Conservation (phyloP, 2,888 invertebrate species). For the Heliothis peltigera region DNA sequence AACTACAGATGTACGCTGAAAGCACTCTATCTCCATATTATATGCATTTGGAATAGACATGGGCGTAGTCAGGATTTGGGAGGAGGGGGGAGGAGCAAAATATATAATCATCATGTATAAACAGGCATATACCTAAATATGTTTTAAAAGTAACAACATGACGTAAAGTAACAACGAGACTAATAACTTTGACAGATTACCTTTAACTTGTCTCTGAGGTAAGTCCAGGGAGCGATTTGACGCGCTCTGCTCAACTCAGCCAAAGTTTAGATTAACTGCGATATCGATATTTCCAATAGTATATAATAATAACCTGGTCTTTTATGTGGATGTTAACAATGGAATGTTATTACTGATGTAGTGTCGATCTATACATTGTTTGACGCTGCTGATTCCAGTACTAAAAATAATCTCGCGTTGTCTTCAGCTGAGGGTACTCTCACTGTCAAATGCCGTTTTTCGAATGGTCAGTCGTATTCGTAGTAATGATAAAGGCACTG, state of each 20-base stretch:
- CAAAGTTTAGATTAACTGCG: neutral
- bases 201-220: neutral
- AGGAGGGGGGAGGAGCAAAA: constrained; percentile 56
- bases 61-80: constrained; percentile 58
- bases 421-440: neutral
- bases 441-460: neutral
- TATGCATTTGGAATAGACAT: constrained; percentile 53
- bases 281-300: neutral
- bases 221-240: neutral
- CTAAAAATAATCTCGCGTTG: constrained; percentile 11
- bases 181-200: neutral
- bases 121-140: constrained; percentile 28
- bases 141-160: constrained; percentile 20
- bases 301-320: constrained; percentile 22
- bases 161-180: neutral
- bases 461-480: constrained; percentile 6
- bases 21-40: constrained; percentile 26
- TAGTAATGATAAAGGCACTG: constrained; percentile 4
- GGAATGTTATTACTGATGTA: constrained; percentile 18
- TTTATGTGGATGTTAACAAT: constrained; percentile 16
- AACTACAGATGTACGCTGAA: neutral
- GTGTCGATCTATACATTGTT: constrained; percentile 9
- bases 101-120: constrained; percentile 41
- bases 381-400: neutral
- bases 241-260: neutral